A percentile compares a stretch with the other conserved stretches of the same genome.
Evolutionary conservation across 2,113 vertebrate species (phyloP).

Genomic region (Dasyornis broadbenti): DNA sequence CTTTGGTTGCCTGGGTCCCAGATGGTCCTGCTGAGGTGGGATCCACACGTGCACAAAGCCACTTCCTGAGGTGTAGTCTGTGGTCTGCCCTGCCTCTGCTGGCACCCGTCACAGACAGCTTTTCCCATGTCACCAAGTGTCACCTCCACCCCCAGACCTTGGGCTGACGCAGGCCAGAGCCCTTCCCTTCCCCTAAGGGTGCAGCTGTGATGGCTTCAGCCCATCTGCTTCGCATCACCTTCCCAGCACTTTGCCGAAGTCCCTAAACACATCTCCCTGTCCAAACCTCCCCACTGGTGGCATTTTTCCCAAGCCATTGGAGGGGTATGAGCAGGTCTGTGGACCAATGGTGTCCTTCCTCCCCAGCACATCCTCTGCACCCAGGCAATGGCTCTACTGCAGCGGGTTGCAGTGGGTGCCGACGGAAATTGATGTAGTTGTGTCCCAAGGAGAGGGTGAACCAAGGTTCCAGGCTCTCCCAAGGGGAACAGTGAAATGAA

Average conservation of each 20-base stretch:
- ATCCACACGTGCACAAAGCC: neutral
- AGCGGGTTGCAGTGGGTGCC: neutral
- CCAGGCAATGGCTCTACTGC: neutral
- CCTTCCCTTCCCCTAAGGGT: neutral
- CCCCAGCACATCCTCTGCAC: neutral
- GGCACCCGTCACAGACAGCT: neutral
- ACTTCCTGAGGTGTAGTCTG: neutral
- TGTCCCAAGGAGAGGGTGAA: neutral
- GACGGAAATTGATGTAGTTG: fast-evolving
- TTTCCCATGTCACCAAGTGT: neutral
- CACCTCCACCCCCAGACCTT: neutral
- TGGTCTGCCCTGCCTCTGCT: neutral
- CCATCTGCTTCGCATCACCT: neutral
- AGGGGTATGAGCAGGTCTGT: fast-evolving
- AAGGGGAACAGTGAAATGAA: neutral
- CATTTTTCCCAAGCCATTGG: neutral
- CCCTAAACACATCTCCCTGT: neutral
- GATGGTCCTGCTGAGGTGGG: neutral
- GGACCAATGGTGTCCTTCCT: neutral
- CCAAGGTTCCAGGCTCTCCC: neutral
- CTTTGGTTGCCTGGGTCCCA: neutral
- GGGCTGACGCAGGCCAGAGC: neutral
- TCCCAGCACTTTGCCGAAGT: neutral
- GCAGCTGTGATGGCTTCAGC: neutral
- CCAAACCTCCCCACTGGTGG: neutral